These are phyloP conservation scores for Delia radicum DNA, from an alignment of 1,140 invertebrate species.

Conservation along the genomic window DNA sequence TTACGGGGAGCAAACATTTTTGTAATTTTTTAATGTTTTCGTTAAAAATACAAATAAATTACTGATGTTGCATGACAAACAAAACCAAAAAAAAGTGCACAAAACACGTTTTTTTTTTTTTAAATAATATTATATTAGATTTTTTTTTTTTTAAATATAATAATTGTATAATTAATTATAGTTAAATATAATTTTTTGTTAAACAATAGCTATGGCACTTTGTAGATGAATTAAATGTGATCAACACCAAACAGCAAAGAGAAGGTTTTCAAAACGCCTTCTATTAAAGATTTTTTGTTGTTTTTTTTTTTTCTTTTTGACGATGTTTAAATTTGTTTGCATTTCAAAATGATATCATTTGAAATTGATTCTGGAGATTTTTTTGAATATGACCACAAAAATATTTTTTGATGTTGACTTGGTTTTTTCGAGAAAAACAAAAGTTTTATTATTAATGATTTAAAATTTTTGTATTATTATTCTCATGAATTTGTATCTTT, in stretches of 20 bases:
- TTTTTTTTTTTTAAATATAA: not conserved
- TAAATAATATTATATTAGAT: too few relatives aligned
- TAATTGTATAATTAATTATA: not conserved
- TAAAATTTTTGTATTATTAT: not conserved
- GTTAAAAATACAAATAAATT: not conserved
- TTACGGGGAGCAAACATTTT: slow-evolving; percentile 55
- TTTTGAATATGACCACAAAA: not conserved
- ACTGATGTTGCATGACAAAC: not conserved
- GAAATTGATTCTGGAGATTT: not conserved
- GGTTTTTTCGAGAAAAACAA: not conserved
- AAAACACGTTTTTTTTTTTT: not conserved
- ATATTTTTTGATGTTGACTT: not conserved
- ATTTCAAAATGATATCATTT: not conserved
- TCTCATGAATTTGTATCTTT: not conserved
- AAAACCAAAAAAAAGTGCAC: not conserved
- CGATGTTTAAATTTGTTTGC: not conserved
- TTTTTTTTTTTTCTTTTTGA: too few relatives aligned
- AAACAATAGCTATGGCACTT: not conserved
- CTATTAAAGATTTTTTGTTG: not conserved
- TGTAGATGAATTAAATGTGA: not conserved
- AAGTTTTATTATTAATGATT: not conserved
- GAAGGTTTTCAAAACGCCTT: not conserved
- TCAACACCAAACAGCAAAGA: not conserved
- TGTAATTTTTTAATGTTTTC: slow-evolving; percentile 10
- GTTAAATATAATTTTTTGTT: not conserved